Percentiles rank a stretch among this genome's conserved stretches.
phyloP scores from a whole-genome alignment of 2,797 vertebrate species.

The Schizothorax lantsangensis region DNA sequence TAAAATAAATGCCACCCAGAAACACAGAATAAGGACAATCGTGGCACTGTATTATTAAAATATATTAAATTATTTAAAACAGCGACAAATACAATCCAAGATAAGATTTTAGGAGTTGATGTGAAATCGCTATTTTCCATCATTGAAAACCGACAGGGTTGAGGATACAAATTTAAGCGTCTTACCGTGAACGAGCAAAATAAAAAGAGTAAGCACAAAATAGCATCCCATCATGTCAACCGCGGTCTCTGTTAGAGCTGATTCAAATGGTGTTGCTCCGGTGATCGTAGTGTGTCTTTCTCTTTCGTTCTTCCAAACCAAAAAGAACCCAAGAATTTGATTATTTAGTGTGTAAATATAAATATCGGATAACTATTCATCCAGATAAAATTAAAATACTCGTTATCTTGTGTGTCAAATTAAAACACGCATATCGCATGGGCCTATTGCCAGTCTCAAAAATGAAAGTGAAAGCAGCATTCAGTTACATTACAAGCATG shows the following conservation, averaged over 20 bases:
- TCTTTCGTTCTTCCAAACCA: too few species aligned
- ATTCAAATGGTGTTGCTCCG: not conserved
- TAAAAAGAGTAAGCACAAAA: not conserved
- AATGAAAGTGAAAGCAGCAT: too few species aligned
- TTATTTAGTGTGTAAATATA: not conserved
- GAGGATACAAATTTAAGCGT: not conserved
- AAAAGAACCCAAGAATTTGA: not conserved
- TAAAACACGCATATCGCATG: too few species aligned
- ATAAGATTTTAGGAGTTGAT: not conserved
- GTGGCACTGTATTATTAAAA: not conserved
- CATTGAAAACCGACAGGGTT: not conserved
- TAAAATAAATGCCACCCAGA: not conserved
- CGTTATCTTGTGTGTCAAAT: too few species aligned
- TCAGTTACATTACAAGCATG: too few species aligned
- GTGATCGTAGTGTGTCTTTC: too few species aligned
- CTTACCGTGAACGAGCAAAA: not conserved
- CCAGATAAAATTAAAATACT: too few species aligned
- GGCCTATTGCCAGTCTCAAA: too few species aligned
- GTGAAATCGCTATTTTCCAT: not conserved
- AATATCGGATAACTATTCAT: not conserved
- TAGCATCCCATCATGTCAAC: not conserved
- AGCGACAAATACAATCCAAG: too few species aligned
- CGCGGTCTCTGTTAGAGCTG: not conserved
- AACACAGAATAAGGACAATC: not conserved
- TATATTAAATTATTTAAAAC: not conserved